Evolutionary conservation across 2,888 invertebrate species (phyloP).

Genomic region (Beris chalybata): DNA sequence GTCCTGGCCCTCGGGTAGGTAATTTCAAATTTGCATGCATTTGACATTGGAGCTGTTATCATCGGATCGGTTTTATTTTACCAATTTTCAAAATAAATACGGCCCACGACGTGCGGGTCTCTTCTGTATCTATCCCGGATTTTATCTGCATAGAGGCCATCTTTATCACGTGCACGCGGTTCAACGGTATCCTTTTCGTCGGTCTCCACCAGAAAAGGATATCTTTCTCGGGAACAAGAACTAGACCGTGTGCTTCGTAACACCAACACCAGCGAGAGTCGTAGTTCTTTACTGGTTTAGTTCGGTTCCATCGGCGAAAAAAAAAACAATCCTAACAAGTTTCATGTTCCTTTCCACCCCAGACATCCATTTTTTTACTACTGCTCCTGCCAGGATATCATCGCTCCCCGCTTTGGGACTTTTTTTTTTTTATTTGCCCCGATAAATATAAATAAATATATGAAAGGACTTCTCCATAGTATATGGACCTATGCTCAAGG

Average conservation of each 20-base stretch:
- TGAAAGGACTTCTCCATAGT: slow-evolving; percentile 10
- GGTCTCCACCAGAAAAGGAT: neutral
- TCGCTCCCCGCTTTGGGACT: slow-evolving; percentile 24
- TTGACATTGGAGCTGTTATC: slow-evolving; percentile 36
- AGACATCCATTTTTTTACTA: slow-evolving; percentile 8
- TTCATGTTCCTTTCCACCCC: slow-evolving; percentile 7
- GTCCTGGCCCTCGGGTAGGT: slow-evolving; percentile 12
- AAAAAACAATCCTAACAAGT: slow-evolving; percentile 5
- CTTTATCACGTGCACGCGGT: slow-evolving; percentile 33
- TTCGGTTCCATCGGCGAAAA: slow-evolving; percentile 9
- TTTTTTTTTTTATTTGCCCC: slow-evolving; percentile 18
- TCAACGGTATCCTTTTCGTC: neutral
- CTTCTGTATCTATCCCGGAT: neutral
- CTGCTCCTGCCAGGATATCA: slow-evolving; percentile 15
- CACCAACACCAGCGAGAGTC: neutral
- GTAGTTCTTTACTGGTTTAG: slow-evolving; percentile 13
- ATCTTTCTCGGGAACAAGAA: neutral
- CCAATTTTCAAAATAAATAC: slow-evolving; percentile 36
- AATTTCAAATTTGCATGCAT: slow-evolving; percentile 37
- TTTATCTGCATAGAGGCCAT: slow-evolving; percentile 21
- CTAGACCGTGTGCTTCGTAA: neutral
- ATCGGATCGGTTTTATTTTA: slow-evolving; percentile 34
- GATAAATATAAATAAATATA: slow-evolving; percentile 32
- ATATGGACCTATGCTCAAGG: neutral
- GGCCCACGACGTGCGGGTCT: neutral